phyloP scores from a whole-genome alignment of 1,140 invertebrate genomes.

The Drosophila pachea region DNA sequence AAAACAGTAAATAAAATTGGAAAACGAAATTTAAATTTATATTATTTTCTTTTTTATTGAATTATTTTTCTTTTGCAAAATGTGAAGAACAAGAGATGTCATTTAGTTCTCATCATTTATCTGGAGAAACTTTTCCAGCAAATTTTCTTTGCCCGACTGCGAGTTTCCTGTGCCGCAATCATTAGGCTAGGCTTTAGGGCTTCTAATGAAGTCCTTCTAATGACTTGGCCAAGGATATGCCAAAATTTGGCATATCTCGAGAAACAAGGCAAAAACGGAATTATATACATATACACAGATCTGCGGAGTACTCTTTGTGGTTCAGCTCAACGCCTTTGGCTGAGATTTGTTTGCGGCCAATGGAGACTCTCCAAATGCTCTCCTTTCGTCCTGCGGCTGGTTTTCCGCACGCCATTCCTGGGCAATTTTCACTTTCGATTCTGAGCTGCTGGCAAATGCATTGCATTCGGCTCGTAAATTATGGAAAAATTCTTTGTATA shows the following conservation, averaged over 20 bases:
- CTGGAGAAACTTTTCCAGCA: background rate
- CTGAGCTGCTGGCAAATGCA: constrained; percentile 33
- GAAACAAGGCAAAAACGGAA: constrained; percentile 20
- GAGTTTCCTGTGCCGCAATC: constrained; percentile 27
- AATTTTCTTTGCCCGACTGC: no score
- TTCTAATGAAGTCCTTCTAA: constrained; percentile 57
- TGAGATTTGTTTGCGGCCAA: constrained; percentile 27
- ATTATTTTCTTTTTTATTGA: no score
- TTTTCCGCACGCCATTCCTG: constrained; percentile 2
- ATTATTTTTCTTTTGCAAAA: no score
- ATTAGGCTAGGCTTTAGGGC: no score
- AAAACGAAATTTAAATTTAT: no score
- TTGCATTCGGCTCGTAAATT: constrained; percentile 53
- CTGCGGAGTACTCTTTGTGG: constrained; percentile 38
- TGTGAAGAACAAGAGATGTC: no score
- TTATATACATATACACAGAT: background rate
- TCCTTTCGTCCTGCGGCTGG: constrained; percentile 7
- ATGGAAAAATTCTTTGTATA: constrained; percentile 42
- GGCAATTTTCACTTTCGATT: constrained; percentile 57
- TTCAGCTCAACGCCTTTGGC: constrained; percentile 14
- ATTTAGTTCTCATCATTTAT: no score
- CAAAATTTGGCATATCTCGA: constrained; percentile 54
- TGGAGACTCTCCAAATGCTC: constrained; percentile 9
- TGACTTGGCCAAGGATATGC: constrained; percentile 50
- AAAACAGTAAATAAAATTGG: no score